Conservation (phyloP, 2,113 vertebrate genomes). For the Tricholaema leucomelas region DNA sequence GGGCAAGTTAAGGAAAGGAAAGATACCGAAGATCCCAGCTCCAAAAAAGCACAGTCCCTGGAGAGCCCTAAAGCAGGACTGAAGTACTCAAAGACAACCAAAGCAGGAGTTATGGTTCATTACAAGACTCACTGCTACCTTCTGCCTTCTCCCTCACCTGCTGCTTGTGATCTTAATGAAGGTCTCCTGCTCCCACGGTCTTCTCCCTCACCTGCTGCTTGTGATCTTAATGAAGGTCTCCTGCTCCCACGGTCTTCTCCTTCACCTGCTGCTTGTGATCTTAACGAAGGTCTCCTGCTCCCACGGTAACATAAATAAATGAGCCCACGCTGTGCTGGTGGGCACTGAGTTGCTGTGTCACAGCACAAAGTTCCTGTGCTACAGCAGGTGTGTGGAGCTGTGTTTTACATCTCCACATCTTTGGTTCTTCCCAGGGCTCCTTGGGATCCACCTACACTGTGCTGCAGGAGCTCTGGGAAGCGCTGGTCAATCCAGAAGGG, state of each 20-base stretch:
- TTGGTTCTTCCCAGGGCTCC: not conserved
- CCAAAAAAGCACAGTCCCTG: not conserved
- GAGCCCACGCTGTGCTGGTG: not conserved
- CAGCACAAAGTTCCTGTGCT: not conserved
- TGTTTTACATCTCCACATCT: not conserved
- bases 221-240: not conserved
- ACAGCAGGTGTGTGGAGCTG: fast-evolving
- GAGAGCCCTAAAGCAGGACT: not conserved
- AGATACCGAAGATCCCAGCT: not conserved
- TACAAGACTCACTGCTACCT: no score
- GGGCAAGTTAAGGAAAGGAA: not conserved
- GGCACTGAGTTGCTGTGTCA: not conserved
- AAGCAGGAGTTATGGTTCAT: not conserved
- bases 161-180: not conserved
- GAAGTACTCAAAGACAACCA: not conserved
- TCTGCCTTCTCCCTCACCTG: not conserved
- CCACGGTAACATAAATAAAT: not conserved
- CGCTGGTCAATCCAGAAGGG: not conserved
- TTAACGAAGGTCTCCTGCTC: not conserved
- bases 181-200: not conserved
- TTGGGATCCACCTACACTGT: not conserved
- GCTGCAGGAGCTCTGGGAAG: not conserved
- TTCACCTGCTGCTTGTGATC: not conserved
- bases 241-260: not conserved
- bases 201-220: no score